A percentile compares a stretch with the other conserved stretches of the same genome.
Conservation (phyloP, 2,888 invertebrate species). For the Autographa pulchrina region DNA sequence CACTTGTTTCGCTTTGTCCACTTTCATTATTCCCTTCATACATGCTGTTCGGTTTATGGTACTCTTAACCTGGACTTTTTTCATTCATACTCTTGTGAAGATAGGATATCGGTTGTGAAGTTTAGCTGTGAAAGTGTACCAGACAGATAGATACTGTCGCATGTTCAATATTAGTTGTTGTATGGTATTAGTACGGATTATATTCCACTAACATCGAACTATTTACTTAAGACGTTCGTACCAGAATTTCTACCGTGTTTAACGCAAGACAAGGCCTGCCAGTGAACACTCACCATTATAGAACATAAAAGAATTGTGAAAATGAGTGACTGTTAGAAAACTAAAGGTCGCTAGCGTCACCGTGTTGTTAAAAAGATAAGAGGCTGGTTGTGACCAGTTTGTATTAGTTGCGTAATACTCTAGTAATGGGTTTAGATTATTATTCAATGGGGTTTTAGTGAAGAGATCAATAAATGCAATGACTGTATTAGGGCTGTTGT, state of each 20-base stretch:
- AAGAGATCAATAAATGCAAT: background rate
- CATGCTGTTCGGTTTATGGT: too few relatives aligned
- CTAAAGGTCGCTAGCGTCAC: background rate
- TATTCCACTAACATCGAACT: background rate
- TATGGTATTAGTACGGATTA: background rate
- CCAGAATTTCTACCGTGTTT: slow-evolving; percentile 5
- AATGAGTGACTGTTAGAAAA: slow-evolving; percentile 6
- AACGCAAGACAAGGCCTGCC: background rate
- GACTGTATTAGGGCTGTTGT: background rate
- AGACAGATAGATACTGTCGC: too few relatives aligned
- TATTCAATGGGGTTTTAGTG: background rate
- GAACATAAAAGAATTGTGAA: slow-evolving; percentile 10
- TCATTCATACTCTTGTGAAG: too few relatives aligned
- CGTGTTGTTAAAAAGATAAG: background rate
- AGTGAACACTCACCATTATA: slow-evolving; percentile 5
- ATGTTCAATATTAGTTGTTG: background rate
- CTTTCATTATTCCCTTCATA: too few relatives aligned
- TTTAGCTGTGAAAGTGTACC: background rate
- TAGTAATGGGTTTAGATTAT: background rate
- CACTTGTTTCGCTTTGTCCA: too few relatives aligned
- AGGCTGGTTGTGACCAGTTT: too few relatives aligned
- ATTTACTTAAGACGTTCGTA: background rate
- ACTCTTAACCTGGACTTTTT: too few relatives aligned
- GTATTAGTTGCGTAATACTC: background rate
- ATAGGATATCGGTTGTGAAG: too few relatives aligned